Evolutionary conservation across 2,797 vertebrate genomes (phyloP), one percentile per base, ranked within the genome.

Genomic region (Mastacembelus armatus): DNA sequence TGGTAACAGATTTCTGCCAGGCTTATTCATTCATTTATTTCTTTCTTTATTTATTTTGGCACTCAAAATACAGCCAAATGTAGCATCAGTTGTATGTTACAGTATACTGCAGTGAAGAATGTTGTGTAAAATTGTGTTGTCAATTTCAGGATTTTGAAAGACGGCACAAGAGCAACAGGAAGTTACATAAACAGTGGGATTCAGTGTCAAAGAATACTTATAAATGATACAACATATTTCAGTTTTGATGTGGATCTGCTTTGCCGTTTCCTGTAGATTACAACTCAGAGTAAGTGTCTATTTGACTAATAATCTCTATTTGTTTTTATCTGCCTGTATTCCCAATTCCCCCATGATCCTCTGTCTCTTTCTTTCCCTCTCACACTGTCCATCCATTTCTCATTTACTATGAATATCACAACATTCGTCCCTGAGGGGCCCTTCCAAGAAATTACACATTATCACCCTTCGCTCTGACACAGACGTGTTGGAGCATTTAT

Each of bases 401-500:
- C 84, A 88, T 91, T 89, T 84, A 77, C 83, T 68, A 66, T 85
- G 79, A 88, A 84, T 78, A 85, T 85, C 80, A 79, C 80, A 77
- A 49, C 88, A 72, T 77, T 71, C 10, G 9, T 81, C 85, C 86
- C 86, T 8, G 29, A 59, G 85, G 88, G 80, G 64, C 80, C 67
- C 74, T 87, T 80, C 70, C 61, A 70, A 81, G 74, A 87, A 88
- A 91, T 89, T 85, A 88, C 86, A 88, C 81, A 87, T 86, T 83
- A 87, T 78, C 82, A 89, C 81, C 86, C 77, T 74, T 86, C 43
- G 42, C 66, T 80, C 81, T 85, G 82, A 86, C 85, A 77, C 72
- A 70, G 78, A 78, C 61, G 83, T 90, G 90, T 85, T 29, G 74
- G 51, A 80, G 88, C 85, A 90, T 91, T 89, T 88, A 89, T 92